Evolutionary conservation across 2,888 invertebrate genomes (phyloP), one percentile per base, ranked within the genome.

Genomic region (Drosophila quinaria): DNA sequence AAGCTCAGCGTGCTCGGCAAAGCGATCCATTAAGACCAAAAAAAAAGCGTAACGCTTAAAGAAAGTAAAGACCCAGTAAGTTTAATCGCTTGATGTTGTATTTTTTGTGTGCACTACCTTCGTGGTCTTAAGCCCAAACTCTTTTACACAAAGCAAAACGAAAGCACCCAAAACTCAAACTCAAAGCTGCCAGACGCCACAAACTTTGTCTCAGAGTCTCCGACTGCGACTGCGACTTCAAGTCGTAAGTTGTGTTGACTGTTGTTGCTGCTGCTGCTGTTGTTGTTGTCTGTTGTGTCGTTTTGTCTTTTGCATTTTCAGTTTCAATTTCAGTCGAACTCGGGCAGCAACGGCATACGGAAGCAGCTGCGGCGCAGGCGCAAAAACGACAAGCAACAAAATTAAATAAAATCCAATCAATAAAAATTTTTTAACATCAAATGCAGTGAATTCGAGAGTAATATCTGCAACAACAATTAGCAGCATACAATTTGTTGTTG

Each of bases 291-390:
- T 58, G 63, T 59, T 74, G 79, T 65, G 70, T 70, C 74, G 81
- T 80, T 84, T 83, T 81, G 84, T 84, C 81, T 84, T 87, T 81
- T 77, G 80, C 80, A 79, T 76, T 82, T 78, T 89, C 83, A 87
- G 84, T 89, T 86, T 85, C 81, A 87, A 81, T 85, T 86, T 86
- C 85, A 86, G 87, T 86, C 78, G 83, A 86, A 79, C 74, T 77
- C 87, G 84, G 82, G 85, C 85, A 82, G 82, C 87, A 85, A 74
- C 81, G 81, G 87, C 85, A 81, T 39, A 86, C 86, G 87, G 86
- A 87, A 86, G 86, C 87, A 81, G 76, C 71, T 65, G 77, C 78
- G 73, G 78, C 74, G 74, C 71, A 74, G 55, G 70, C 77, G 77
- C 71, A 69, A 67, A 64, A 71, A 1, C 17, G 37, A 60, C 64